These are phyloP conservation scores for Drosophila sproati DNA, from an alignment of 1,140 invertebrate species.

Conservation along the genomic window DNA sequence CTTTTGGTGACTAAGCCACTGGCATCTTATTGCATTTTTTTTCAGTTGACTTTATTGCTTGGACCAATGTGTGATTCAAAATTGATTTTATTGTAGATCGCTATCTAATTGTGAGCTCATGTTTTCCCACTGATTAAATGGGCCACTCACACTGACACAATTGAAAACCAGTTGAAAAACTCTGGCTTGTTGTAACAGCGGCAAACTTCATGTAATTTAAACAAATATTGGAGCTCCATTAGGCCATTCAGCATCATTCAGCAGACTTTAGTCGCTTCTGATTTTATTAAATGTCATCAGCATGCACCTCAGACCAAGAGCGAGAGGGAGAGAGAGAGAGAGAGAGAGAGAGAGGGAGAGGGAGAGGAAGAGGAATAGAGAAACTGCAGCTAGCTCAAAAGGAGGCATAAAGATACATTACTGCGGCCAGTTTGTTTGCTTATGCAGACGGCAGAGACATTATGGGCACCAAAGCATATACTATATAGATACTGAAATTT, in stretches of 20 bases:
- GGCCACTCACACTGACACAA: constrained; percentile 13
- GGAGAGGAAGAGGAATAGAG: neutral
- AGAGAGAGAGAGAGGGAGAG: neutral
- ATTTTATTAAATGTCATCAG: constrained; percentile 34
- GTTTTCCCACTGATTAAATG: constrained; percentile 58
- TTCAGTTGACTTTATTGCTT: constrained; percentile 3
- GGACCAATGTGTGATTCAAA: constrained; percentile 32
- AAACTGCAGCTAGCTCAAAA: constrained; percentile 1
- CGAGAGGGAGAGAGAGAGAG: too few species aligned
- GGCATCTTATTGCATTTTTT: neutral
- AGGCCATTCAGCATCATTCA: constrained; percentile 32
- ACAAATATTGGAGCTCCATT: constrained; percentile 47
- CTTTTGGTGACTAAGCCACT: constrained; percentile 8
- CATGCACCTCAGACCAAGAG: neutral
- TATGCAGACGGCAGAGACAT: constrained; percentile 11
- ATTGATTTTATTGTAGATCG: constrained; percentile 53
- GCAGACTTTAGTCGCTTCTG: neutral
- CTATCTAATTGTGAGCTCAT: constrained; percentile 46
- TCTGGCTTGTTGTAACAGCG: constrained; percentile 27
- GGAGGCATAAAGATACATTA: too few species aligned
- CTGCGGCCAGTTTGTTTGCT: neutral
- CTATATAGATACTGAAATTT: constrained; percentile 53
- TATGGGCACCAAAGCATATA: neutral
- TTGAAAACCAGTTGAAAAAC: constrained; percentile 30
- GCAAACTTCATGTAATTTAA: constrained; percentile 40